Base-by-base conservation (phyloP, 2,888 invertebrate species). In the Amphiduros pacificus region DNA sequence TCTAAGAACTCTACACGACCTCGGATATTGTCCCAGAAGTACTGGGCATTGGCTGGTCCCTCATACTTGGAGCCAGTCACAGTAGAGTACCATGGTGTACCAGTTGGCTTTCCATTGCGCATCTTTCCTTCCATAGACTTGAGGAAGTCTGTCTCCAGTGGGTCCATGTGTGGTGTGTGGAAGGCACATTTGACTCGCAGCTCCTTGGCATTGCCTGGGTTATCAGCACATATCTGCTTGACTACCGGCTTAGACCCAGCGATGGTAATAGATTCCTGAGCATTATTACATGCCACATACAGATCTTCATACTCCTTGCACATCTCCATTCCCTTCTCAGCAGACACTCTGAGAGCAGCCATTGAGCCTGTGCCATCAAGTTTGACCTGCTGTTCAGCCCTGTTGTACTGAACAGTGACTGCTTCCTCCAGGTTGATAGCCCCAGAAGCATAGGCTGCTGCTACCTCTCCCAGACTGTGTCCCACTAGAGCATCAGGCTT, bases 21-120 rank as follows among this genome's bases (percentile, higher is more conserved):
- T 20, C 54, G n/a, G 11, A 65, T 49, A 51, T 63, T 65, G 28
- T 56, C 48, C 65, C 65, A 63, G 61, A 62, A 63, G 49, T 63
- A 61, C 17, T 50, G 24, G 2, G 53, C 56, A 24, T 55, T 58
- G 11, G 54, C 22, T 9, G 24, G 40, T 2, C 40, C 24, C 9
- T 32, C 40, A 26, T 55, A 40, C 24, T 40, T 40, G 26, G 24
- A n/a, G 11, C 55, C 57, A 14, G 57, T 57, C 29, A 61, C 61
- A 20, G 61, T 54, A 9, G 61, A 61, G 27, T 55, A 61, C 41
- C 51, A 55, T n/a, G 54, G 17, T 14, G 14, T 27, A 26, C 17
- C 40, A 26, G 20, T 20, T 9, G 59, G 22, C 24, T 36, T 31
- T 24, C 32, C 48, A 24, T 26, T 27, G 17, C 29, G 50, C 27